Base-by-base conservation (phyloP, 2,888 invertebrate genomes). In the Pollenia griseotomentosa region DNA sequence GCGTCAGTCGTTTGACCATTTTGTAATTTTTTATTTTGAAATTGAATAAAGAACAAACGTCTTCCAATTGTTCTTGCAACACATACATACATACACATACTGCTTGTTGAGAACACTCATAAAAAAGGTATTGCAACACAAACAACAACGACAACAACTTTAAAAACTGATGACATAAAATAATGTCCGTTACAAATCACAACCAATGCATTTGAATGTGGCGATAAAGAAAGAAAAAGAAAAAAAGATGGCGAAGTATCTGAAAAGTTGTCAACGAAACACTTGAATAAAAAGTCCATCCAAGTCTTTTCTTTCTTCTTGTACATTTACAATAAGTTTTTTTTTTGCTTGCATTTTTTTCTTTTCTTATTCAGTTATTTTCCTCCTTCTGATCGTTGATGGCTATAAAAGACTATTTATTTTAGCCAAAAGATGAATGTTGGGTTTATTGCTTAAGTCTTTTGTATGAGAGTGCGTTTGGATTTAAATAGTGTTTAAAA, bases 161-260 rank as follows among this genome's bases (percentile, higher is more conserved):
- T 3, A 65, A 16, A 53, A 65, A 71, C 19, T 83, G 63, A 77
- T 77, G 73, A n/a, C 61, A 68, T 61, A 66, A 84, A 74, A 78
- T 65, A 84, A 78, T 79, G 83, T 86, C 86, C 86, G 86, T 86
- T 86, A 86, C 83, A 79, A 83, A 83, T 83, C 68, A 82, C 71
- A 42, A 73, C 61, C 55, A 83, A 79, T 74, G 51, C 65, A 16
- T 55, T 70, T 55, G 75, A 63, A 70, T 68, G 6, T 23, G 46
- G 33, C 53, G 14, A 48, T 12, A 23, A 48, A 51, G 12, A 16
- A 10, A 12, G n/a, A 68, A 59, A 33, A 63, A 23, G 55, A 63
- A 63, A 53, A 44, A 86, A 86, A 86, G 74, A 86, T 86, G 83
- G 86, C 83, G 74, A 51, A 68, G 53, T 48, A 79, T 42, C 59